These are phyloP conservation scores for Sebastes trivittatus DNA, from an alignment of 2,797 vertebrate genomes.

Conservation along the genomic window DNA sequence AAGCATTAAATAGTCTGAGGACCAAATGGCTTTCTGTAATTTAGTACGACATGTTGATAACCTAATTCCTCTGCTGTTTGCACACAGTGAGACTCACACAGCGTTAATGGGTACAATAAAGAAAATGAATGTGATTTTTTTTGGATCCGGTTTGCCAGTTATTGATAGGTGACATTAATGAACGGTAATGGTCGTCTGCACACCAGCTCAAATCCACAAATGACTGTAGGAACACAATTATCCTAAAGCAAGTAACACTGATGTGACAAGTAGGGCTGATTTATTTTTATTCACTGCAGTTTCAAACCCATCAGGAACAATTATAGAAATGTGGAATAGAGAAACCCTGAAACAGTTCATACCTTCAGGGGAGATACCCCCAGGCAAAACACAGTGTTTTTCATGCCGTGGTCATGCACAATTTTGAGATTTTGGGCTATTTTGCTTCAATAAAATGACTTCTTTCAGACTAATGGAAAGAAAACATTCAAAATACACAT, in stretches of 20 bases:
- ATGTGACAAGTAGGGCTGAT: neutral
- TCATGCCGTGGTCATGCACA: no score
- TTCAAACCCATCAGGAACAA: neutral
- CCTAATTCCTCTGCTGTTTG: constrained; percentile 5
- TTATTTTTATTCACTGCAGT: neutral
- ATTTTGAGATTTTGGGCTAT: no score
- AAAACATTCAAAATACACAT: no score
- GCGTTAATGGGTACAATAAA: neutral
- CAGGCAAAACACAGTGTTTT: no score
- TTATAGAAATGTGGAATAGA: neutral
- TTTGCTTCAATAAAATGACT: no score
- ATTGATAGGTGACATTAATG: neutral
- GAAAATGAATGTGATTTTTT: neutral
- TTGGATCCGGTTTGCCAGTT: neutral
- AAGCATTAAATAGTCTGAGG: constrained; percentile 23
- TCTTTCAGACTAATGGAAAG: no score
- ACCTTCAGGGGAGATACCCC: no score
- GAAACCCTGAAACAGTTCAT: neutral
- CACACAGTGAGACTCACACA: neutral
- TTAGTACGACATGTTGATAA: constrained; percentile 30
- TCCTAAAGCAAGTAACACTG: neutral
- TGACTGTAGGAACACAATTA: neutral
- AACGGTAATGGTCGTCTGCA: neutral
- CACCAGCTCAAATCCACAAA: neutral
- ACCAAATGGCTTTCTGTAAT: constrained; percentile 28